Percentiles rank a stretch among this genome's conserved stretches.
Evolutionary conservation across 1,140 invertebrate species (phyloP).

Genomic region (Drosophila busckii): DNA sequence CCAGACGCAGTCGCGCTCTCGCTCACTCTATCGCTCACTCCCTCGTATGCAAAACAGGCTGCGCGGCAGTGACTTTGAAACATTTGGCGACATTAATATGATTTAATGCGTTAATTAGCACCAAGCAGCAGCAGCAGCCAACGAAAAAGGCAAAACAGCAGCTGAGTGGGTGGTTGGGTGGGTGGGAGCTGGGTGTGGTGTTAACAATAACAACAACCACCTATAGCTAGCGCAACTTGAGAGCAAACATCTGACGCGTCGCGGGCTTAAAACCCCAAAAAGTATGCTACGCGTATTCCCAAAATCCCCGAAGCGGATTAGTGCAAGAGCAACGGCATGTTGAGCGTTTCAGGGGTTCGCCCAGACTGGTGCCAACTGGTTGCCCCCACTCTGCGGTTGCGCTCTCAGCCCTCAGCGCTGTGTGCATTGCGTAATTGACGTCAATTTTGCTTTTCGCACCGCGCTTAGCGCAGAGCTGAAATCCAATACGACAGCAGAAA

Average conservation of each 20-base stretch:
- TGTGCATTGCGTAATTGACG: constrained; percentile 78
- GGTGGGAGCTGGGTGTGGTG: too few species aligned
- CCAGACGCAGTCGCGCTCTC: too few species aligned
- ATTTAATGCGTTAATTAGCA: constrained; percentile 78
- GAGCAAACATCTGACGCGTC: constrained; percentile 53
- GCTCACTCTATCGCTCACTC: too few species aligned
- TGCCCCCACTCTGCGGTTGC: neutral
- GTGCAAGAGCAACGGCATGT: constrained; percentile 32
- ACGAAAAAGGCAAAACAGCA: constrained; percentile 34
- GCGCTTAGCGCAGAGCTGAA: constrained; percentile 65
- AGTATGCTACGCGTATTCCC: constrained; percentile 75
- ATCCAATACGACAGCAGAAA: constrained; percentile 66
- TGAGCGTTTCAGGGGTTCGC: constrained; percentile 11
- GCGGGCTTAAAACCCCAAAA: constrained; percentile 52
- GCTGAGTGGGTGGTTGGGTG: too few species aligned
- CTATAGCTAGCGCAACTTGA: constrained; percentile 39
- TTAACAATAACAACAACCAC: constrained; percentile 2
- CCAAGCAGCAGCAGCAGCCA: constrained; percentile 28
- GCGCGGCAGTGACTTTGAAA: constrained; percentile 59
- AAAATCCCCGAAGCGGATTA: constrained; percentile 79
- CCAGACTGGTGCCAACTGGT: constrained; percentile 42
- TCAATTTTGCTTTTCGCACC: constrained; percentile 79
- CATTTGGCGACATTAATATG: constrained; percentile 78
- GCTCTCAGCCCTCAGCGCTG: constrained; percentile 18
- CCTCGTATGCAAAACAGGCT: constrained; percentile 49